These are phyloP conservation scores for Schizotus pectinicornis DNA, from an alignment of 2,888 invertebrate genomes.

Conservation along the genomic window DNA sequence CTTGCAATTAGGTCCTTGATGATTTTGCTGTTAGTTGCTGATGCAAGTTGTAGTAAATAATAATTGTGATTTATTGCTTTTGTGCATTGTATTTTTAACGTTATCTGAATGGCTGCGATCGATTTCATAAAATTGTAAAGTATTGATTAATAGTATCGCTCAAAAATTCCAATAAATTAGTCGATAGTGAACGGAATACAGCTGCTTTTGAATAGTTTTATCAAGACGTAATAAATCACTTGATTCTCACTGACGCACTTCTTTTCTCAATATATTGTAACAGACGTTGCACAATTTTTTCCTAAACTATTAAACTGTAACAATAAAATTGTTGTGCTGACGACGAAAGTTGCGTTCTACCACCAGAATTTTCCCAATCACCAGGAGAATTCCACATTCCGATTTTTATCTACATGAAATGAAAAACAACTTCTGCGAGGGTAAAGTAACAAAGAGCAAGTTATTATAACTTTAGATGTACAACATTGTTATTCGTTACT, in stretches of 20 bases:
- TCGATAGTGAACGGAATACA: slow-evolving; percentile 16
- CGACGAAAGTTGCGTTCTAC: too few relatives aligned
- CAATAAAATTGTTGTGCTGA: background rate
- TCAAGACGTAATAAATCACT: slow-evolving; percentile 9
- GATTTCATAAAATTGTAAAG: slow-evolving; percentile 6
- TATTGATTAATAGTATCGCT: slow-evolving; percentile 13
- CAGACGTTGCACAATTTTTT: slow-evolving; percentile 16
- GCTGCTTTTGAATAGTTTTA: slow-evolving; percentile 11
- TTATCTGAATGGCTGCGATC: slow-evolving; percentile 11
- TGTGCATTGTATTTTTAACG: slow-evolving; percentile 12
- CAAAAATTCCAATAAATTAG: slow-evolving; percentile 26
- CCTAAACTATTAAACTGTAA: slow-evolving; percentile 8
- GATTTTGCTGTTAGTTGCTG: background rate
- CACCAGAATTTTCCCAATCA: too few relatives aligned
- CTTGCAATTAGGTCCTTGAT: too few relatives aligned
- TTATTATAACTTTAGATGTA: too few relatives aligned
- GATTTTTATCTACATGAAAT: too few relatives aligned
- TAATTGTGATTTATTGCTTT: slow-evolving; percentile 20
- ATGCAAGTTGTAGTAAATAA: background rate
- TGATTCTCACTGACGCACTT: slow-evolving; percentile 10
- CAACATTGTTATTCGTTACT: too few relatives aligned
- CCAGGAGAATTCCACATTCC: too few relatives aligned
- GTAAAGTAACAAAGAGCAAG: too few relatives aligned
- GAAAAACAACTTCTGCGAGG: too few relatives aligned
- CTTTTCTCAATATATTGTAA: slow-evolving; percentile 6